Evolutionary conservation across 2,113 vertebrate genomes (phyloP).

Genomic region (Cheirogaleus medius): DNA sequence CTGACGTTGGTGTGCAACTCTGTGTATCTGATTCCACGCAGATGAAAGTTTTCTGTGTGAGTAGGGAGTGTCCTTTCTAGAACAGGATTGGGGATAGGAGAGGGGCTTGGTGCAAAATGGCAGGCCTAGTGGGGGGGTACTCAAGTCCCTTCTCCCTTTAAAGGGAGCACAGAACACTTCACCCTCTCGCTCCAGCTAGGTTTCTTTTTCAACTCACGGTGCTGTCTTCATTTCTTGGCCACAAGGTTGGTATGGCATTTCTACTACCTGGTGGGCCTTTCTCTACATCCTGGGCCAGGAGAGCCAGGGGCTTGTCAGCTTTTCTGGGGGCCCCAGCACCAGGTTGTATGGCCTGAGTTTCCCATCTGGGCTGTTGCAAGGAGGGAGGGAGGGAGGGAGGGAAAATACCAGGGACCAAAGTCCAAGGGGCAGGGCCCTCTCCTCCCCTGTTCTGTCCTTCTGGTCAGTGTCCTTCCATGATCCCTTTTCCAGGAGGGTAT

Average conservation of each 20-base stretch:
- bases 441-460: constrained; percentile 49
- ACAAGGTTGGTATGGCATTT: not conserved
- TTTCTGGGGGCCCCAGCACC: not conserved
- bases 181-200: not conserved
- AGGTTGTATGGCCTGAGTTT: not conserved
- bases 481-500: constrained; percentile 50
- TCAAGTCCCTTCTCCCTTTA: not conserved
- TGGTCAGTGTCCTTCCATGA: constrained; percentile 75
- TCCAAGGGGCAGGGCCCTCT: constrained; percentile 55
- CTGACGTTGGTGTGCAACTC: constrained; percentile 17
- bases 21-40: constrained; percentile 21
- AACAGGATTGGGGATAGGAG: not conserved
- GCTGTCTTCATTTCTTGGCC: not conserved
- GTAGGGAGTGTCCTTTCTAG: constrained; percentile 36
- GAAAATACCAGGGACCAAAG: constrained; percentile 55
- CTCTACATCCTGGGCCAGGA: not conserved
- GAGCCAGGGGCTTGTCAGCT: not conserved
- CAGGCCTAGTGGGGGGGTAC: not conserved
- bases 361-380: not conserved
- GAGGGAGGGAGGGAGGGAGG: constrained; percentile 30
- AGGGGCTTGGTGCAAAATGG: not conserved
- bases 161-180: not conserved
- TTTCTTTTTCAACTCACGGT: not conserved
- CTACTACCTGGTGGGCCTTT: not conserved
- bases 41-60: constrained; percentile 41